phyloP scores from a whole-genome alignment of 2,113 vertebrate genomes.

The Pseudorectes ferrugineus region DNA sequence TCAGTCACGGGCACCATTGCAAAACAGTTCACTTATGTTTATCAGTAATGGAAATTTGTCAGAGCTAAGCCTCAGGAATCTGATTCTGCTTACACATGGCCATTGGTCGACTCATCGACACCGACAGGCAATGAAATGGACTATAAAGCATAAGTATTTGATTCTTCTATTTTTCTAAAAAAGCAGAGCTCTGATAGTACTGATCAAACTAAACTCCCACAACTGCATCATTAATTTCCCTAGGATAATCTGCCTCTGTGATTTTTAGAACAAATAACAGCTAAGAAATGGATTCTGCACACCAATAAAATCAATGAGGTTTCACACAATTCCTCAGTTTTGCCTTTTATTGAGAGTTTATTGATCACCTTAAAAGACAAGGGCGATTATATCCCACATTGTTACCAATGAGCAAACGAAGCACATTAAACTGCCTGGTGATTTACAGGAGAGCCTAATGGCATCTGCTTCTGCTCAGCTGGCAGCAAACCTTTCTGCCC shows the following conservation, averaged over 20 bases:
- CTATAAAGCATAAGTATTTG: background rate
- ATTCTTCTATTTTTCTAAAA: background rate
- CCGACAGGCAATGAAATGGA: background rate
- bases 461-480: background rate
- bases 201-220: background rate
- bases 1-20: background rate
- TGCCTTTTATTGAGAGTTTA: background rate
- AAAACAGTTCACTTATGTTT: background rate
- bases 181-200: background rate
- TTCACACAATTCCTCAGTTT: background rate
- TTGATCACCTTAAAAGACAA: background rate
- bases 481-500: background rate
- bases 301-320: background rate
- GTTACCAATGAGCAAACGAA: background rate
- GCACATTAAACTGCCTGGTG: background rate
- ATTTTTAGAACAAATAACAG: background rate
- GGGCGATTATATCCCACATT: background rate
- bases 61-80: background rate
- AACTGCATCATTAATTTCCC: background rate
- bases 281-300: background rate
- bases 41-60: background rate
- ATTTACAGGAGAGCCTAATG: background rate
- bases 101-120: accelerated
- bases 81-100: background rate
- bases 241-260: background rate